Evolutionary conservation across 1,140 invertebrate genomes (phyloP), one percentile per base, ranked within the genome.

Genomic region (Thalassaphorura encarpata): DNA sequence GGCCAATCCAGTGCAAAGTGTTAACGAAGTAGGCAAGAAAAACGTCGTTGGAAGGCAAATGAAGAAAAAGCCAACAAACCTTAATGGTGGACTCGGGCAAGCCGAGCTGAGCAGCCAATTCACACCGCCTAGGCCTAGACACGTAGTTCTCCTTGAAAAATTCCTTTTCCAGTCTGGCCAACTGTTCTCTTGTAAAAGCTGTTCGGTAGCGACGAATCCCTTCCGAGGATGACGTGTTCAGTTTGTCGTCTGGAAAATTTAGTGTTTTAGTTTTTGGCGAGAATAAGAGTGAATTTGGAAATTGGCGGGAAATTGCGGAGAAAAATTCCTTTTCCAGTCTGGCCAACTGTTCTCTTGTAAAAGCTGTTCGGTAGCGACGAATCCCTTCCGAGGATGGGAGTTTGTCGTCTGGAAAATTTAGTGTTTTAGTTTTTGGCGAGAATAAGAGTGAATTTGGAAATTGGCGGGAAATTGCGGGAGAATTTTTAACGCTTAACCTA

Each of bases 141-240:
- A 99, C 93, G 71, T 99, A 99, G 72, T 97, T 98, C 73, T 99
- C 97, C 66, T 90, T 85, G 67, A 82, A 80, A 71, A 99, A 99
- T 71, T 99, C 96, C 67, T 94, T 92, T 72, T 99, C 97, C n/a
- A 99, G 73, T 36, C 90, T 76, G 0, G 78, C 80, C 19, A 99
- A 74, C 71, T 99, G 97, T 68, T 99, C 95, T 26, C 93, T 77
- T 1, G 91, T 95, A 73, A 99, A 99, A 0, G 96, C 96, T 0
- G 97, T 99, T 24, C 97, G 77, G 69, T 99, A 99, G 45, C 97
- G 77, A 52, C 95, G 79, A 51, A 90, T 83, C 52, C 80, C 82
- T 18, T 80, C 79, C 64, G 83, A 81, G 11, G 48, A 45, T n/a
- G n/a, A n/a, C n/a, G n/a, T n/a, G n/a, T n/a, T n/a, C n/a, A 53